Evolutionary conservation across 1,140 invertebrate species (phyloP), one percentile per base, ranked within the genome.

Genomic region (Diuraphis noxia): DNA sequence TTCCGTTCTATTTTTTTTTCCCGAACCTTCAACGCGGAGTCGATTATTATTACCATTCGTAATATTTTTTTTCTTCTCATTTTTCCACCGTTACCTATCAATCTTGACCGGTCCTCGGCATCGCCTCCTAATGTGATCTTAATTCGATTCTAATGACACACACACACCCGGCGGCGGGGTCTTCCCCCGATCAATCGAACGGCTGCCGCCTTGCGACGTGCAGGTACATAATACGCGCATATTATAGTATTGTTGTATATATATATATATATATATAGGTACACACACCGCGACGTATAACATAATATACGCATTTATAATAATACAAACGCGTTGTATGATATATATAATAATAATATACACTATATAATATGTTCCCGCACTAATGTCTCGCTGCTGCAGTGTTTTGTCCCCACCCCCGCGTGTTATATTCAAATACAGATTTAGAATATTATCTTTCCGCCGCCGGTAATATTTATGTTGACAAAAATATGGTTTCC

Each of bases 81-180:
- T 52, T 82, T 40, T 82, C 89, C 41, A 38, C 89, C 77, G 89
- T 91, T 91, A 91, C 89, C 89, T 91, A 91, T 91, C 89, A 91
- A 91, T 91, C 89, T 91, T 91, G 89, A 91, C 89, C 89, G 89
- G 89, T 91, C 72, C 77, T 91, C 43, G 89, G 89, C 89, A 91
- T 91, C 41, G 89, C 89, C 34, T 91, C 89, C 89, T 91, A 91
- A 91, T 91, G 89, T 91, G 89, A 91, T 91, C 89, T 91, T 91
- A 91, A 91, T 91, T 91, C 77, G 89, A 91, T 91, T 91, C 89
- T 91, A 91, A 91, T 91, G 89, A 91, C 89, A 91, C 72, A 91
- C 88, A 90, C 77, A 81, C 72, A 82, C 89, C 88, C 52, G 23
- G 8, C 72, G 89, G 89, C 89, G 89, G 89, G 77, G 77, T 91